These are phyloP conservation scores for Lytechinus variegatus DNA, from an alignment of 35 echinoderm and acorn worm species.

Conservation along the genomic window DNA sequence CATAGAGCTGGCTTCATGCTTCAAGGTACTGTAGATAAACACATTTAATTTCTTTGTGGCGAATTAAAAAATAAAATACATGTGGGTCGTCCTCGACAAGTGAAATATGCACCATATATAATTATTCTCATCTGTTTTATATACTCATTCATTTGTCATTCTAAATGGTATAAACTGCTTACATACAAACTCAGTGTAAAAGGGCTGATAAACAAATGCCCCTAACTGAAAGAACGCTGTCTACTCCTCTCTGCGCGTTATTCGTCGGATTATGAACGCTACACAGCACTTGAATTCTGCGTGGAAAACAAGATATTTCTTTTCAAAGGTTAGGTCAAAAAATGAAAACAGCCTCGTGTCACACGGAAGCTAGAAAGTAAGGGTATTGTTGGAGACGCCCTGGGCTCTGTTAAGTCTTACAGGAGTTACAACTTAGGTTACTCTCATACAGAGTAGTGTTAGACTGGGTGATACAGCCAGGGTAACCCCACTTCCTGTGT, in stretches of 20 bases:
- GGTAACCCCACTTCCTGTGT: background rate
- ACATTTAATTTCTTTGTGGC: no score
- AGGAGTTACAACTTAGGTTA: slow-evolving; percentile 40
- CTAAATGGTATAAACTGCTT: background rate
- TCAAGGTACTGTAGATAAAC: no score
- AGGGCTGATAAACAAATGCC: slow-evolving; percentile 16
- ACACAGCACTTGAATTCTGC: slow-evolving; percentile 28
- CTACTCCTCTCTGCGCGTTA: background rate
- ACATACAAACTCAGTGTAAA: background rate
- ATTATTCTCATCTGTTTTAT: no score
- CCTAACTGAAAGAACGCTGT: background rate
- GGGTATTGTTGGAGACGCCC: background rate
- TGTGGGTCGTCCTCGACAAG: no score
- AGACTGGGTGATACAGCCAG: background rate
- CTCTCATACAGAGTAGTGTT: background rate
- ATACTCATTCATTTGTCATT: background rate
- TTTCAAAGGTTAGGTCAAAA: slow-evolving; percentile 37
- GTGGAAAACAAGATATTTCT: slow-evolving; percentile 40
- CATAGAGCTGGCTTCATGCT: no score
- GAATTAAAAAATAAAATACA: no score
- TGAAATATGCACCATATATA: no score
- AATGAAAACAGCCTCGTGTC: slow-evolving; percentile 20
- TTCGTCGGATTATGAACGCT: slow-evolving; percentile 23
- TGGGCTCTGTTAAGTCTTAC: slow-evolving; percentile 11
- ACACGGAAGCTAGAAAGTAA: background rate